A percentile compares a stretch with the other conserved stretches of the same genome.
Conservation (phyloP, 2,113 vertebrate species). For the Polyodon spathula region DNA sequence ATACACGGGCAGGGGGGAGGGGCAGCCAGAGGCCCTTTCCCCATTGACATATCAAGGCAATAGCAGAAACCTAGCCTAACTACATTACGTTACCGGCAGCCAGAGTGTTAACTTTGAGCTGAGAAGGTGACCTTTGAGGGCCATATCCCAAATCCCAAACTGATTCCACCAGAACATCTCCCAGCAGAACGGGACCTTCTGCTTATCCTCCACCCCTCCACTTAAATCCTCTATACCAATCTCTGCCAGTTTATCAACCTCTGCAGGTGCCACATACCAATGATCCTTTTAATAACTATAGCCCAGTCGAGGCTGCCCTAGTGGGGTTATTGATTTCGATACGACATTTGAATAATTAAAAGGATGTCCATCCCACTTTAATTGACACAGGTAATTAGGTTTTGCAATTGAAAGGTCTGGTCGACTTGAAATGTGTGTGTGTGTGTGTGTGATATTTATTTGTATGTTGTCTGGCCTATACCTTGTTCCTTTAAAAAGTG, state of each 20-base stretch:
- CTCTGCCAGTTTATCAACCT: constrained; percentile 52
- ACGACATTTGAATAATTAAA: constrained; percentile 55
- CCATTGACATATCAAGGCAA: not conserved
- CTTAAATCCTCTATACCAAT: constrained; percentile 38
- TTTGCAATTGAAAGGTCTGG: too few species aligned
- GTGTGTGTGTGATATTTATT: too few species aligned
- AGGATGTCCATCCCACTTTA: too few species aligned
- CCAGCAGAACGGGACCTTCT: constrained; percentile 12
- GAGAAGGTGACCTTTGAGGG: constrained; percentile 34
- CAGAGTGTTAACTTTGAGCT: constrained; percentile 29
- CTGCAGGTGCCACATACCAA: constrained; percentile 44
- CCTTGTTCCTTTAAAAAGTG: too few species aligned
- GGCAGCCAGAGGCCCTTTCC: too few species aligned
- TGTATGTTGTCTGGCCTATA: too few species aligned
- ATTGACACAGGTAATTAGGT: too few species aligned
- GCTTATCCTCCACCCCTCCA: constrained; percentile 22
- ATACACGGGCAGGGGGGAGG: too few species aligned
- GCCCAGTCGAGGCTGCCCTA: constrained; percentile 20
- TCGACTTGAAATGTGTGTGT: too few species aligned
- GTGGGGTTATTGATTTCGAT: constrained; percentile 47
- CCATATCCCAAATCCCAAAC: constrained; percentile 12
- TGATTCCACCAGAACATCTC: not conserved
- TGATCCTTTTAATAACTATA: constrained; percentile 22
- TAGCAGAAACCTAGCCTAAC: not conserved
- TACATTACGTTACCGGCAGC: constrained; percentile 15